phyloP scores from a whole-genome alignment of 2,113 vertebrate genomes.

The Lepus timidus region DNA sequence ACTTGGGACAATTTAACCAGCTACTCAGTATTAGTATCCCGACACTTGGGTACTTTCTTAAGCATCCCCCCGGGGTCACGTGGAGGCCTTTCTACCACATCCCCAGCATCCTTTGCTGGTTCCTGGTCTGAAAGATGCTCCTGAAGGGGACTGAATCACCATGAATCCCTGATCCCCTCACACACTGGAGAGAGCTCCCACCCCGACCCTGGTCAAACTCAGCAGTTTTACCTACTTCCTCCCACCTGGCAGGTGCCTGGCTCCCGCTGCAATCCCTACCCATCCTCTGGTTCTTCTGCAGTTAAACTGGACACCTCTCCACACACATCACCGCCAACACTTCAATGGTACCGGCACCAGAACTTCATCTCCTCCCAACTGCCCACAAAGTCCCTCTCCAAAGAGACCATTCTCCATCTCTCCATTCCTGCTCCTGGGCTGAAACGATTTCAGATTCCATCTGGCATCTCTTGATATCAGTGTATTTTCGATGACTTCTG shows the following conservation, averaged over 20 bases:
- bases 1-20: background rate
- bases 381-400: constrained; percentile 15
- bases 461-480: constrained; percentile 65
- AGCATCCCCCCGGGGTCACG: background rate
- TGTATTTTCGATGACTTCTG: constrained; percentile 70
- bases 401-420: constrained; percentile 10
- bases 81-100: background rate
- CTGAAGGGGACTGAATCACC: background rate
- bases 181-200: background rate
- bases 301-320: background rate
- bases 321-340: background rate
- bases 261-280: background rate
- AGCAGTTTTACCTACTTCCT: background rate
- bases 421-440: background rate
- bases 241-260: background rate
- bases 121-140: background rate
- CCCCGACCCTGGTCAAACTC: background rate
- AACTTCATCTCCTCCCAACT: background rate
- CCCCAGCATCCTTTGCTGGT: background rate
- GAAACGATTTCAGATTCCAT: background rate
- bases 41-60: no score
- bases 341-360: background rate
- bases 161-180: background rate
- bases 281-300: no score
- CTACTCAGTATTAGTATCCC: background rate